Evolutionary conservation across 2,797 vertebrate species (phyloP).

Genomic region (Tarsius wallacei): DNA sequence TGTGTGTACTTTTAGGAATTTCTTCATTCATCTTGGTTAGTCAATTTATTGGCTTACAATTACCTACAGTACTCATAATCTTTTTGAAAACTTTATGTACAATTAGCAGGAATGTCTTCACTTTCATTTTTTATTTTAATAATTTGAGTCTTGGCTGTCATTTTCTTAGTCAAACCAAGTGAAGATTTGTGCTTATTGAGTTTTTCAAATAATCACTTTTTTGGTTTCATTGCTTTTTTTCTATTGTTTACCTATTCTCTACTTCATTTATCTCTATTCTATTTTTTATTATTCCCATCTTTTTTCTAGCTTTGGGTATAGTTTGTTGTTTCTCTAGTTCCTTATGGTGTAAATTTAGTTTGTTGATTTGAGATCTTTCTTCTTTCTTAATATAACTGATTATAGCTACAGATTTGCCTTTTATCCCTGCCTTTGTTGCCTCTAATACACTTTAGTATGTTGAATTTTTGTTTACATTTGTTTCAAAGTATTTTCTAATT

Average conservation of each 20-base stretch:
- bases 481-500: not conserved
- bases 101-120: not conserved
- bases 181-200: not conserved
- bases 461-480: not conserved
- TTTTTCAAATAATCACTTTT: not conserved
- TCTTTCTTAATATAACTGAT: conserved; percentile 4
- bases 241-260: not conserved
- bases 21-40: not conserved
- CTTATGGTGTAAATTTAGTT: not conserved
- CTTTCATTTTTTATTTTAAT: conserved; percentile 15
- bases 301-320: not conserved
- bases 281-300: not conserved
- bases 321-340: not conserved
- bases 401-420: not conserved
- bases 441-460: not conserved
- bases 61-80: not conserved
- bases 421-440: not conserved
- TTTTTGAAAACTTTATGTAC: not conserved
- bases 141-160: not conserved
- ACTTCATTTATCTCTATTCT: conserved; percentile 19
- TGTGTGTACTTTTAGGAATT: conserved; percentile 26
- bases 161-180: not conserved
- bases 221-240: conserved; percentile 16
- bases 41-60: not conserved
- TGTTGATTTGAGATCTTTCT: conserved; percentile 37